Evolutionary conservation across 1,140 invertebrate genomes (phyloP), one percentile per base, ranked within the genome.

Genomic region (Microplitis demolitor): DNA sequence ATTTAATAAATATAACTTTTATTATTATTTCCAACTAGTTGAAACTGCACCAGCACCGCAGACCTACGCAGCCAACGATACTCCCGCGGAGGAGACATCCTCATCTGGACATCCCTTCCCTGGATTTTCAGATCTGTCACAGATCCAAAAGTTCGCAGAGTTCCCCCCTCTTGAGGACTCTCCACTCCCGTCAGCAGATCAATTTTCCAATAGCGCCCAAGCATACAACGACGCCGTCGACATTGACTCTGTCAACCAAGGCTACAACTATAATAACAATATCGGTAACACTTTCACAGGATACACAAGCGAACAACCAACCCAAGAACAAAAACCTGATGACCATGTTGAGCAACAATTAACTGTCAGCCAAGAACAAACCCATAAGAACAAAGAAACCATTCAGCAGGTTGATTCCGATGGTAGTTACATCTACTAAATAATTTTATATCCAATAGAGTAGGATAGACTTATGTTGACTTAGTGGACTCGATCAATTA

Each of bases 371-470:
- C 11, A 54, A 54, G 5, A 54, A 3, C 4, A 54, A 4, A 54
- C 71, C n/a, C 11, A 54, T 3, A 4, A 54, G 14, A 3, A 54
- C 11, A 54, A 71, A 4, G 76, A 76, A 11, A 66, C 74, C 50
- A 63, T 34, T n/a, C 81, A 84, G 60, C 72, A 72, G 0, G 78
- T 74, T 4, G 83, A 70, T 24, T 68, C 70, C 11, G 83, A 85
- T 16, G 85, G 85, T 69, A 84, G 82, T 24, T 87, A 87, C 66
- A 56, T 84, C 13, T 87, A 87, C 73, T 83, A 80, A 9, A 51
- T 64, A 71, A 54, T 66, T 53, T 61, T 71, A 24, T 14, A 33
- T 66, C 24, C 34, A 35, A 11, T 9, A 9, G 24, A 45, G 11
- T 9, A 9, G 0, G 11, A 45, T 45, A 45, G 39, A 45, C 39